Base-by-base conservation (phyloP, 2,113 vertebrate species). In the Rhynchopsitta pachyrhyncha region DNA sequence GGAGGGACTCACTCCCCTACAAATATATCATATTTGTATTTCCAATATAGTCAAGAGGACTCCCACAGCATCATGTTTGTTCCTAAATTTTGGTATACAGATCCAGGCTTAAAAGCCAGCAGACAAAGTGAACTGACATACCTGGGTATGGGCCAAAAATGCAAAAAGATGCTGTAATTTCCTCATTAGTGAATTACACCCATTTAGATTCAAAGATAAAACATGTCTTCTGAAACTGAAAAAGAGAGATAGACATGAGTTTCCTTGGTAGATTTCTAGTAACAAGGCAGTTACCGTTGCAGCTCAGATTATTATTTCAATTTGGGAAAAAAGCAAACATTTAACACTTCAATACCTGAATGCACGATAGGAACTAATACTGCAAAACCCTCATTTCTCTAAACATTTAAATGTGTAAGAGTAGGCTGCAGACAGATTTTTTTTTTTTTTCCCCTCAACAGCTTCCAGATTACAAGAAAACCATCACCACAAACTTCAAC, bases 91-190 rank as follows among this genome's bases (percentile, higher is more conserved):
- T 53, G 31, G 16, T 68, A 41, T 41, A 52, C 1, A 27, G 13
- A 71, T 8, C 7, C 4, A 41, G 19, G 16, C 27, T 79, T 68
- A 29, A 62, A 73, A 39, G 77, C 28, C 11, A 86, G 13, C 28
- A 88, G 18, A 73, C 35, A 6, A 47, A 86, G 53, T 67, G 31
- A 88, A 78, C 27, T n/a, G 22, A 97, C 94, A 93, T 95, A 99
- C 99, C 99, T 99, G 99, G 66, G 99, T 99, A 97, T 99, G 99
- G 53, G 99, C 99, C 96, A 99, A 98, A 96, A 99, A 99, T 3
- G 99, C 99, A 97, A 99, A 99, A 31, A 99, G 98, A 92, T 99
- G 98, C 97, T 99, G 99, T 37, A 99, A 97, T 93, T 99, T 99
- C 97, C 99, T 99, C 99, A 99, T 99, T 82, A 99, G 96, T 25